Base-by-base conservation (phyloP, 2,888 invertebrate genomes). In the Tachina fera region DNA sequence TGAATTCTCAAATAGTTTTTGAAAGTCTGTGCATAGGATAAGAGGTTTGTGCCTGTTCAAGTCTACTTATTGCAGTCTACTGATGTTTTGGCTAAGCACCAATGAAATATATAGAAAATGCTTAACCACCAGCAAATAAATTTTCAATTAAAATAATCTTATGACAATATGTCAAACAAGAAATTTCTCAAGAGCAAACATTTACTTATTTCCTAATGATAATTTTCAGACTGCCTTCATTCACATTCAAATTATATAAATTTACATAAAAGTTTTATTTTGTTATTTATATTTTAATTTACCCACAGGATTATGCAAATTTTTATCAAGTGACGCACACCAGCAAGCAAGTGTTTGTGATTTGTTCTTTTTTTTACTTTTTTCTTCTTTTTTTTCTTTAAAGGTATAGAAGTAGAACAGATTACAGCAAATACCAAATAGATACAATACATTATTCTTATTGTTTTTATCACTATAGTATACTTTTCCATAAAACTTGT, bases 251-350 rank as follows among this genome's bases (percentile, higher is more conserved):
- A 56, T 22, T 58, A 9, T 74, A 56, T 53, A 67, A 67, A 53
- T 61, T 67, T 67, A 60, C 67, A 72, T 16, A 45, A n/a, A 72
- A 67, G 39, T 67, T 53, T 47, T 75, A 39, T 60, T 41, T 67
- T 47, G 1, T 58, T 72, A 6, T 75, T 71, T 79, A 72, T 41
- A 78, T 71, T 79, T 85, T 78, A 82, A 85, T 81, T 84, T 77
- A 68, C 72, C 77, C 80, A 77, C 67, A 77, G 80, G 72, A 77
- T 81, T 84, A 84, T 85, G 85, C 70, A 85, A 85, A 85, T 79
- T 79, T 78, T 60, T 83, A 79, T 76, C 75, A 75, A 86, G 68
- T 70, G 76, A 49, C 67, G 63, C 60, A 61, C 39, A 77, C 47
- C 19, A 67, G 31, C 31, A 0, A 31, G 31, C 31, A 45, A 75